Evolutionary conservation across 2,797 vertebrate species (phyloP).

Genomic region (Sebastes variabilis): DNA sequence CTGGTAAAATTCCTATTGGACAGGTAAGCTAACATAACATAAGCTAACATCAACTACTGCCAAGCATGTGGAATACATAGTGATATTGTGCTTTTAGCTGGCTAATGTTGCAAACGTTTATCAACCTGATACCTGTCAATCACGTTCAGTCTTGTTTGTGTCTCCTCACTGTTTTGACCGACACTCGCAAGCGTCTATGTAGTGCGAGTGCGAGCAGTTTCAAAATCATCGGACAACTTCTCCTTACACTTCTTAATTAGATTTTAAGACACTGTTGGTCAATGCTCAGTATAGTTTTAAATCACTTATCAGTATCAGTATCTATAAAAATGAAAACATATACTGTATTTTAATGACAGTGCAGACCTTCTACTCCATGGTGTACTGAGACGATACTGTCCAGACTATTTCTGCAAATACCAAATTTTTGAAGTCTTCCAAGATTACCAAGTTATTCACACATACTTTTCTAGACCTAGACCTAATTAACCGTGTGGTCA

Average conservation of each 20-base stretch:
- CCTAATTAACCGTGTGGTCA: slow-evolving; percentile 43
- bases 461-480: not conserved
- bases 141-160: too few relatives aligned
- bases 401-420: slow-evolving; percentile 12
- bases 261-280: not conserved
- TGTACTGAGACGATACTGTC: not conserved
- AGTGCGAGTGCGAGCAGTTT: not conserved
- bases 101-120: too few relatives aligned
- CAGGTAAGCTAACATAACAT: too few relatives aligned
- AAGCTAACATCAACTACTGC: too few relatives aligned
- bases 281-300: not conserved
- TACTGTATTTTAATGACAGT: not conserved
- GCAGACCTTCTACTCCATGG: not conserved
- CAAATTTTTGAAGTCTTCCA: not conserved
- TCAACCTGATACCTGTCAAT: too few relatives aligned
- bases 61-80: too few relatives aligned
- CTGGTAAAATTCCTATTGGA: too few relatives aligned
- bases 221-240: not conserved
- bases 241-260: not conserved
- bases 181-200: too few relatives aligned
- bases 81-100: too few relatives aligned
- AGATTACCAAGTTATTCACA: slow-evolving; percentile 20
- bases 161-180: too few relatives aligned
- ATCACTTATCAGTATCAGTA: not conserved
- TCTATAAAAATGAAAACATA: not conserved